Percentiles rank a stretch among this genome's conserved stretches.
Conservation (phyloP, 1,140 invertebrate genomes). For the Lanistes nyassanus region DNA sequence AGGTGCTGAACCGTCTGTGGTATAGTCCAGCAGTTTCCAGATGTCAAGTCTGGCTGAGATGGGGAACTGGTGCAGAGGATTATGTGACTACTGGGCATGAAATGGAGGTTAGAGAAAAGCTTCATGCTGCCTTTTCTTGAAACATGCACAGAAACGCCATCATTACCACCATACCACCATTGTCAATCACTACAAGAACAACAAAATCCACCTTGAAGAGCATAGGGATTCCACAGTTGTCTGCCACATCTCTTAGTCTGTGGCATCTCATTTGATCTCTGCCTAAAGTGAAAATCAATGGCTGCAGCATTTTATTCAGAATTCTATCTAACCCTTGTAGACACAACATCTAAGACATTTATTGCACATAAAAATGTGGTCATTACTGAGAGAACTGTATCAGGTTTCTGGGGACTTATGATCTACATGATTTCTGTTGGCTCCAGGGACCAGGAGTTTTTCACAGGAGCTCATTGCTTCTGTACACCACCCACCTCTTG, state of each 20-base stretch:
- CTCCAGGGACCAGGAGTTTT: constrained; percentile 38
- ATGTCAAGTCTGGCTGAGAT: constrained; percentile 17
- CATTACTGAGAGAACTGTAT: too few species aligned
- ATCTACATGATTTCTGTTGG: neutral
- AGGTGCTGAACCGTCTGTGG: constrained; percentile 15
- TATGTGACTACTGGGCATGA: neutral
- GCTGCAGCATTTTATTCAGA: neutral
- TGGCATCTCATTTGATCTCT: too few species aligned
- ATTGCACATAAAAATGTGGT: too few species aligned
- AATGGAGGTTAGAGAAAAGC: neutral
- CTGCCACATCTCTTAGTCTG: too few species aligned
- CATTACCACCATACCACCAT: too few species aligned
- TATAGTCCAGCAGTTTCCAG: constrained; percentile 13
- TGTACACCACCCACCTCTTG: constrained; percentile 33
- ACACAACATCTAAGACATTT: too few species aligned
- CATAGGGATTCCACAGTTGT: too few species aligned
- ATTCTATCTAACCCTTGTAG: too few species aligned
- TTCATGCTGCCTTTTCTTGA: neutral
- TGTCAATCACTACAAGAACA: too few species aligned
- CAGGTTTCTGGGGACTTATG: too few species aligned
- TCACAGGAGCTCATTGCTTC: constrained; percentile 30
- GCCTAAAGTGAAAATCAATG: neutral
- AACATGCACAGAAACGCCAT: too few species aligned
- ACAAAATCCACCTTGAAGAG: too few species aligned
- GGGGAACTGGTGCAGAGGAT: neutral